A percentile compares a stretch with the other conserved stretches of the same genome.
Evolutionary conservation across 2,113 vertebrate genomes (phyloP).

Genomic region (Raja brachyura): DNA sequence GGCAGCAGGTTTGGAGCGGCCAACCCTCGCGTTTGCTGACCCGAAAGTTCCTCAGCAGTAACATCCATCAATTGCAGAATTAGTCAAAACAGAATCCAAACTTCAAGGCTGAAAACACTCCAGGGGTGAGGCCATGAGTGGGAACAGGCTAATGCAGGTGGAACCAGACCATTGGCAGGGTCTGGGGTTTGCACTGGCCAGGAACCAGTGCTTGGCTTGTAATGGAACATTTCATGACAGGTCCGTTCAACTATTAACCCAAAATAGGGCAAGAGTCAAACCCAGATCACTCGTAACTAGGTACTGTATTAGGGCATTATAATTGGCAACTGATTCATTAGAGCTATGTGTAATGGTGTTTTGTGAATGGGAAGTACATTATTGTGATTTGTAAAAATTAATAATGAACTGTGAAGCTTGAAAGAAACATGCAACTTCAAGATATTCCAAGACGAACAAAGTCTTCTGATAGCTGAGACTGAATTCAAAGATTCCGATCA

Average conservation of each 20-base stretch:
- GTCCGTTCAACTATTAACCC: neutral
- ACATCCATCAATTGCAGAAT: neutral
- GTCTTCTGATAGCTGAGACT: neutral
- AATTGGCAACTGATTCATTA: neutral
- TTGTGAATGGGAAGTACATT: neutral
- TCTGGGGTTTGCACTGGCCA: constrained; percentile 13
- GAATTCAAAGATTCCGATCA: neutral
- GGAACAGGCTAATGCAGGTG: constrained; percentile 2
- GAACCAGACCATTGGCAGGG: neutral
- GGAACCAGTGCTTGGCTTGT: neutral
- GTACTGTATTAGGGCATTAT: neutral
- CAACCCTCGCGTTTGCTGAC: neutral
- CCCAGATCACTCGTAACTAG: neutral
- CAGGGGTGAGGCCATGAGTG: neutral
- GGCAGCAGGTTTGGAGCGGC: neutral
- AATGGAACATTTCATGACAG: neutral
- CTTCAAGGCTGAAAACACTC: constrained; percentile 6
- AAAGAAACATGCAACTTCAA: neutral
- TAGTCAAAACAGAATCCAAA: neutral
- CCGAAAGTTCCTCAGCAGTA: neutral
- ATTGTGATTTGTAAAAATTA: neutral
- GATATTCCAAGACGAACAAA: neutral
- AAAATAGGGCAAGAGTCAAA: neutral
- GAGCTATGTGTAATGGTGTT: neutral
- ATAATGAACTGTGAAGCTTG: neutral